These are phyloP conservation scores for Anomalospiza imberbis DNA, from an alignment of 2,797 vertebrate species.

Conservation along the genomic window DNA sequence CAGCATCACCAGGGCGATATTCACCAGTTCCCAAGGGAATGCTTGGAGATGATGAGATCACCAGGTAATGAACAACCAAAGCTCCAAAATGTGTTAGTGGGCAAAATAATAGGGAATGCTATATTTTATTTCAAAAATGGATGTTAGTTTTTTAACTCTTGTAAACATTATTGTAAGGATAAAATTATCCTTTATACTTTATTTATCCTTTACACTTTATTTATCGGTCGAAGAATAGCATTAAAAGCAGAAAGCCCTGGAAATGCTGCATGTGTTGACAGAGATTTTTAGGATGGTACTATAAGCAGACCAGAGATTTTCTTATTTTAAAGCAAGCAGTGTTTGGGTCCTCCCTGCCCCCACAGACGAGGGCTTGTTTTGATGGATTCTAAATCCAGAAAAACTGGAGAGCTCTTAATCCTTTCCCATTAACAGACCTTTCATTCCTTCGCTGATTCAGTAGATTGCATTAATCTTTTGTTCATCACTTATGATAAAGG, in stretches of 20 bases:
- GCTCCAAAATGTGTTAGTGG: neutral
- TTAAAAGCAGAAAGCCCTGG: neutral
- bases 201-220: too few species aligned
- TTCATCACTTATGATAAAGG: neutral
- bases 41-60: slow-evolving; percentile 88
- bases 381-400: slow-evolving; percentile 10
- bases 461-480: slow-evolving; percentile 25
- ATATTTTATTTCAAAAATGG: neutral
- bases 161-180: neutral
- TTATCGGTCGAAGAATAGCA: neutral
- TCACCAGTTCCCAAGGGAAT: slow-evolving; percentile 88
- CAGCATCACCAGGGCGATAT: slow-evolving; percentile 84
- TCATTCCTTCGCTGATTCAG: neutral
- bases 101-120: neutral
- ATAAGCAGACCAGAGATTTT: neutral
- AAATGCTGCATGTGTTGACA: neutral
- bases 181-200: too few species aligned
- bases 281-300: neutral
- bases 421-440: neutral
- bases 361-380: neutral
- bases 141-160: neutral
- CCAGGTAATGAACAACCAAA: slow-evolving; percentile 77
- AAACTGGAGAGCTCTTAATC: neutral
- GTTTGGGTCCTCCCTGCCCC: neutral
- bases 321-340: neutral